Conservation (phyloP, 92 coral and sea anemone species). For the Paragorgia papillata region DNA sequence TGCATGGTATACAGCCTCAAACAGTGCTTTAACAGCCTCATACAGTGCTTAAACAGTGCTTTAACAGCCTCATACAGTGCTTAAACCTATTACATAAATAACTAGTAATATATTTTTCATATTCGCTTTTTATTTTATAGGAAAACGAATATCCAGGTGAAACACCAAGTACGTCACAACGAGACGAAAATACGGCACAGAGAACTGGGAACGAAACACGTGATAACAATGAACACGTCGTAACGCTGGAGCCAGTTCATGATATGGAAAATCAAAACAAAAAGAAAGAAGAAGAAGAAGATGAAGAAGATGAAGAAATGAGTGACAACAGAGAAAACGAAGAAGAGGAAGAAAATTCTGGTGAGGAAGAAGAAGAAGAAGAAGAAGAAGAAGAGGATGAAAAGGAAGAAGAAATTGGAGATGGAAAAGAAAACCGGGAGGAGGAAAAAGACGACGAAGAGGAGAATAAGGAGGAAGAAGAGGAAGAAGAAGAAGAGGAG, state of each 20-base stretch:
- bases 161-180: neutral
- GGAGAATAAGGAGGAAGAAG: conserved; percentile 31
- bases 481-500: conserved; percentile 24
- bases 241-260: conserved; percentile 6
- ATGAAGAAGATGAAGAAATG: neutral
- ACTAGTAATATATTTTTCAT: no score
- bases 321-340: neutral
- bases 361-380: neutral
- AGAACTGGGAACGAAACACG: neutral
- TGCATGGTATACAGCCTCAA: no score
- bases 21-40: no score
- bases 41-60: no score
- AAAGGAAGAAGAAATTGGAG: neutral
- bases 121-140: neutral
- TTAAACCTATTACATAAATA: no score
- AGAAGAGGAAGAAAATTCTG: neutral
- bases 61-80: no score
- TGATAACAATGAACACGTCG: neutral
- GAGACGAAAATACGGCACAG: neutral
- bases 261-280: neutral
- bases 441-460: conserved; percentile 28
- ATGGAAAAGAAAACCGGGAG: neutral
- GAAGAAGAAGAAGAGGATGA: conserved; percentile 4
- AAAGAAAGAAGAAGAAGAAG: neutral
- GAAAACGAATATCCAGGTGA: neutral